Conservation (phyloP, 2,888 invertebrate genomes). For the Ochlodes sylvanus region DNA sequence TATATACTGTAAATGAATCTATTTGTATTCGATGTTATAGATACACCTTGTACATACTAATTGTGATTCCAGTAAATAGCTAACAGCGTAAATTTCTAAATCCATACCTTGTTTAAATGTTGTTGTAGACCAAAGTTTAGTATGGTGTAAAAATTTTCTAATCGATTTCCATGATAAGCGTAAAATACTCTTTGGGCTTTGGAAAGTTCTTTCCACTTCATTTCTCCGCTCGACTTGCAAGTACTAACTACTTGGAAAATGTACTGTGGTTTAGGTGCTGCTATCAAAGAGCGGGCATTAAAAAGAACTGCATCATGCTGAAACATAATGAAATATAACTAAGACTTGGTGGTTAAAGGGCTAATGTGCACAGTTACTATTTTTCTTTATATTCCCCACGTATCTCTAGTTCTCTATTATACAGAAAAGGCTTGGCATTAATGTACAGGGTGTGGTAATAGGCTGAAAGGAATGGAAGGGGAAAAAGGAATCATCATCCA, state of each 20-base stretch:
- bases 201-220: constrained; percentile 85
- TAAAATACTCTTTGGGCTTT: constrained; percentile 85
- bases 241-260: constrained; percentile 88
- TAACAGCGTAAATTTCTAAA: not conserved
- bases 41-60: too few species aligned
- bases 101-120: constrained; percentile 86
- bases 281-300: constrained; percentile 74
- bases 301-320: constrained; percentile 84
- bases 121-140: constrained; percentile 91
- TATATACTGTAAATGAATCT: too few species aligned
- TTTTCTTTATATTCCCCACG: too few species aligned
- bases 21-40: too few species aligned
- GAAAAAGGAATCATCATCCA: too few species aligned
- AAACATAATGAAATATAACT: constrained; percentile 47
- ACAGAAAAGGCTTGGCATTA: too few species aligned
- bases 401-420: too few species aligned
- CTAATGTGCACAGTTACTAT: too few species aligned
- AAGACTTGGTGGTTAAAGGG: too few species aligned
- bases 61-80: not conserved
- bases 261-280: constrained; percentile 85
- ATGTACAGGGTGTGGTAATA: too few species aligned
- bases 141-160: constrained; percentile 93
- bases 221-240: constrained; percentile 82
- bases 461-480: too few species aligned
- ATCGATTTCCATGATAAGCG: constrained; percentile 92